phyloP scores from a whole-genome alignment of 37 sponge, comb jelly and placozoan genomes.

The Chondrilla cf. caribensis region DNA sequence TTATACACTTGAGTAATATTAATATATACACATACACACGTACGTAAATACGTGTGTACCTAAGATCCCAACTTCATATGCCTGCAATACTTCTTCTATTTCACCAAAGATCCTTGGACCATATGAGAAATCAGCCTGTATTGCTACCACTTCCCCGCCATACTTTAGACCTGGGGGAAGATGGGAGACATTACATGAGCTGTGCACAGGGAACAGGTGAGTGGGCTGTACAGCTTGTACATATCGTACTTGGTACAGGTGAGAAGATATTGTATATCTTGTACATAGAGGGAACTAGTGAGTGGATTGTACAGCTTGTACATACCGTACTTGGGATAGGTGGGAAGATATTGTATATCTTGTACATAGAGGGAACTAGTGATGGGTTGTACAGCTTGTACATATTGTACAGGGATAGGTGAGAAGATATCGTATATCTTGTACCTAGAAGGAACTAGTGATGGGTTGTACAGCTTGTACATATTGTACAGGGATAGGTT shows the following conservation, averaged over 20 bases:
- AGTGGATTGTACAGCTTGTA: neutral
- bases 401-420: too few species aligned
- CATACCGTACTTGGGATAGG: too few species aligned
- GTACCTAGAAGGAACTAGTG: too few species aligned
- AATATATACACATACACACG: neutral
- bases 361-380: too few species aligned
- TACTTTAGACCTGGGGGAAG: conserved; percentile 30
- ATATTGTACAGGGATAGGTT: too few species aligned
- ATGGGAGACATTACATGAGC: too few species aligned
- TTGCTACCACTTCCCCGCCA: conserved; percentile 51
- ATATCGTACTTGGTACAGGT: too few species aligned
- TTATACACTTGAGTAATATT: neutral
- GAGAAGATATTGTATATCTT: too few species aligned
- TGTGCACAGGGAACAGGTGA: too few species aligned
- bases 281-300: too few species aligned
- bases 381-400: neutral
- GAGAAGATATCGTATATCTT: too few species aligned
- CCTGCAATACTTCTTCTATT: conserved; percentile 57
- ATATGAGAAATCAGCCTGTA: conserved; percentile 67
- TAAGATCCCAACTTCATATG: conserved; percentile 65
- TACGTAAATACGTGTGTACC: conserved; percentile 26
- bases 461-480: neutral
- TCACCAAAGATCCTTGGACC: conserved; percentile 59
- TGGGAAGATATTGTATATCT: too few species aligned
- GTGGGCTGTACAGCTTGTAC: neutral